Evolutionary conservation across 2,113 vertebrate species (phyloP).

Genomic region (Albula glossodonta): DNA sequence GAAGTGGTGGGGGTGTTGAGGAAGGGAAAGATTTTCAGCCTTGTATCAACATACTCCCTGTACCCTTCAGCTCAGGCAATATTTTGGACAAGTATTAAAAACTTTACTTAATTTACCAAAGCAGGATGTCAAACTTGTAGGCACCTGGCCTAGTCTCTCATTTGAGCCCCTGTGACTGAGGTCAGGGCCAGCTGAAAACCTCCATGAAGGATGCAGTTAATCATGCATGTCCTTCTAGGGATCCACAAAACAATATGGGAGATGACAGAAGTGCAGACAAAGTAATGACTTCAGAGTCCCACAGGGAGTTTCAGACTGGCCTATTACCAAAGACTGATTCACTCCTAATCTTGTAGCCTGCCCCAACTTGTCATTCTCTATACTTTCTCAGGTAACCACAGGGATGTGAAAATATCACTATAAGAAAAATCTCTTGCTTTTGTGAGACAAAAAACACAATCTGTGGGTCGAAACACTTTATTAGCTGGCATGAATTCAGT

Average conservation of each 20-base stretch:
- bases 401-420: not conserved
- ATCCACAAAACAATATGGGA: not conserved
- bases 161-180: not conserved
- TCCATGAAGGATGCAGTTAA: not conserved
- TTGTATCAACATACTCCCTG: not conserved
- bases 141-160: not conserved
- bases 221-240: not conserved
- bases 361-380: not conserved
- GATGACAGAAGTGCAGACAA: conserved; percentile 4
- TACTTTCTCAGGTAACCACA: conserved; percentile 1
- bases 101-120: not conserved
- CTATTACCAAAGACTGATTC: not conserved
- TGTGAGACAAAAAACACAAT: not conserved
- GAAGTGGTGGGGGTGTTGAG: not conserved
- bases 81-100: not conserved
- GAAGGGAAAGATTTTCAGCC: not conserved
- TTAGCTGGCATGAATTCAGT: not conserved
- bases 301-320: not conserved
- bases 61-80: not conserved
- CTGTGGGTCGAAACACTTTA: not conserved
- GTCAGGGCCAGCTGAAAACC: not conserved
- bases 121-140: not conserved
- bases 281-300: conserved; percentile 3
- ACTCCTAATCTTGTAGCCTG: not conserved
- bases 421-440: not conserved